Conservation (phyloP, 2,113 vertebrate species). For the Gasterosteus nipponicus region DNA sequence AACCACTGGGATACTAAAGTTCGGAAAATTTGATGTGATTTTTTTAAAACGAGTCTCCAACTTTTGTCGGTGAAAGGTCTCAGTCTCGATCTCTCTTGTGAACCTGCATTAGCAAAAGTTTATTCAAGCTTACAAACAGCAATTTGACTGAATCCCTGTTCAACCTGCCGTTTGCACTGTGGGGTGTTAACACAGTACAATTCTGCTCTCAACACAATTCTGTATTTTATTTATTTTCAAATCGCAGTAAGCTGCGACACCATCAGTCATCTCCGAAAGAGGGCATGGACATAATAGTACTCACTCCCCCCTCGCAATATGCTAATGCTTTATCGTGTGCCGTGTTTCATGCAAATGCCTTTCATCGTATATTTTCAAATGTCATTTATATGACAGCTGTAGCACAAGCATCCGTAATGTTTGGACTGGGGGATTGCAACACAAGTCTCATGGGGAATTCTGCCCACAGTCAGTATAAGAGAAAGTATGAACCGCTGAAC, state of each 20-base stretch:
- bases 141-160: slow-evolving; percentile 29
- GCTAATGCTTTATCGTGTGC: slow-evolving; percentile 40
- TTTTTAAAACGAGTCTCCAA: slow-evolving; percentile 28
- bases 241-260: slow-evolving; percentile 2
- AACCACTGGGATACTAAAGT: slow-evolving; percentile 44
- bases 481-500: slow-evolving; percentile 53
- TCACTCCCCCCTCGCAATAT: slow-evolving; percentile 23
- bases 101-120: slow-evolving; percentile 15
- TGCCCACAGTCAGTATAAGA: slow-evolving; percentile 44
- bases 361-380: slow-evolving; percentile 61
- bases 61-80: slow-evolving; percentile 38
- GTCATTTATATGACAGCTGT: slow-evolving; percentile 65
- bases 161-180: background rate
- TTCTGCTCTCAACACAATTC: background rate
- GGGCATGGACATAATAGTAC: slow-evolving; percentile 22
- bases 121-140: slow-evolving; percentile 22
- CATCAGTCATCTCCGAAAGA: slow-evolving; percentile 40
- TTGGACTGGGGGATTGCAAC: slow-evolving; percentile 58
- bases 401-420: slow-evolving; percentile 62
- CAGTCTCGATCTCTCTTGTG: slow-evolving; percentile 35
- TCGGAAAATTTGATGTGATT: slow-evolving; percentile 37
- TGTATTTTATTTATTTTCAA: slow-evolving; percentile 24
- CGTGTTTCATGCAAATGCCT: slow-evolving; percentile 63
- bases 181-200: slow-evolving; percentile 11
- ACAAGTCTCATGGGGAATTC: slow-evolving; percentile 54